Evolutionary conservation across 2,888 invertebrate genomes (phyloP).

Genomic region (Sepiola atlantica): DNA sequence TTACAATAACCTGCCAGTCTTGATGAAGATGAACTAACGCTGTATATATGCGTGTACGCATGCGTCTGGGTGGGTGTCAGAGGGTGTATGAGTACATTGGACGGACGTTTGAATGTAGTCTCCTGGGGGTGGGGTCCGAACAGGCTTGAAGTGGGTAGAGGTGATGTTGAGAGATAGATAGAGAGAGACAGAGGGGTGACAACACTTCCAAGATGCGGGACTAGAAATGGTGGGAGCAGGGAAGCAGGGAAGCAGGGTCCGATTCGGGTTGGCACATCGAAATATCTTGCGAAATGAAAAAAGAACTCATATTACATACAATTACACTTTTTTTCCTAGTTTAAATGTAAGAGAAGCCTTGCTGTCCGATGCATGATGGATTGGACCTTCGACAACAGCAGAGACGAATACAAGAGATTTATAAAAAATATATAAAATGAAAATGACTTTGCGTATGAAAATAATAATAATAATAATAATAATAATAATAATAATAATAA

Average conservation of each 20-base stretch:
- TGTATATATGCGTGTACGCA: no score
- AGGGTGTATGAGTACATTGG: background rate
- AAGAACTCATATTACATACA: conserved; percentile 32
- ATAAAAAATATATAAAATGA: background rate
- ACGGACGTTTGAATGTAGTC: background rate
- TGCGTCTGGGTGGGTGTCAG: background rate
- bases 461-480: background rate
- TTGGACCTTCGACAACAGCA: conserved; percentile 2
- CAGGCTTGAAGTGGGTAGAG: no score
- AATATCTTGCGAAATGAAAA: conserved; percentile 22
- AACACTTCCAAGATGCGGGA: background rate
- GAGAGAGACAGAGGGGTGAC: background rate
- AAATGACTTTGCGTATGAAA: background rate
- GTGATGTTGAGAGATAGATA: no score
- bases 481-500: background rate
- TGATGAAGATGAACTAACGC: background rate
- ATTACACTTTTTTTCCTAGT: background rate
- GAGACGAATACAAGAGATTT: background rate
- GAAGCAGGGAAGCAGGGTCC: background rate
- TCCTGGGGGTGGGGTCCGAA: background rate
- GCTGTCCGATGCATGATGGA: conserved; percentile 32
- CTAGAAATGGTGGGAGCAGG: background rate
- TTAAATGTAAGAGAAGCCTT: conserved; percentile 21
- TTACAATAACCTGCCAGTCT: background rate
- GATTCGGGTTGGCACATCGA: background rate